Evolutionary conservation across 2,888 invertebrate genomes (phyloP), one percentile per base, ranked within the genome.

Genomic region (Molorchus minor): DNA sequence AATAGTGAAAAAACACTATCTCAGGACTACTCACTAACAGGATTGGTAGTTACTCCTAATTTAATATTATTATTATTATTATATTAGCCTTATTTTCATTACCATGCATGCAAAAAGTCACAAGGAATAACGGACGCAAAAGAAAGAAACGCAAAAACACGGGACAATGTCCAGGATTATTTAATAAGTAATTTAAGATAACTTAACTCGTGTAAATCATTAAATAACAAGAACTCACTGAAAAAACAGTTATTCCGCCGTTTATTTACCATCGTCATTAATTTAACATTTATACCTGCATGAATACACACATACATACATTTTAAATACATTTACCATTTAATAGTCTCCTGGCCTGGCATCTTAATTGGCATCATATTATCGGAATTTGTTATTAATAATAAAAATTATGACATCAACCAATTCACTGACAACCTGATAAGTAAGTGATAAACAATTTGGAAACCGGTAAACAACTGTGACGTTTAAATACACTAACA

Each of bases 1-100:
- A 65, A 65, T 57, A 21, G 20, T 25, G 53, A 38, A 35, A 45
- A 52, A 25, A 52, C 20, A n/a, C 55, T 43, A 53, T 20, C 35
- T 35, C 35, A 49, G 49, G 25, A 4, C 16, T 29, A 35, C 46
- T 2, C 25, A 13, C 20, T 38, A 49, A 36, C 30, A 30, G 33
- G 46, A 3, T 8, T 13, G n/a, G 13, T 21, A 13, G 44, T 20
- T 7, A 1, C n/a, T n/a, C n/a, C n/a, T n/a, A n/a, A n/a, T n/a
- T n/a, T n/a, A n/a, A n/a, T n/a, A n/a, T n/a, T n/a, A n/a, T n/a
- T n/a, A n/a, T n/a, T n/a, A n/a, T n/a, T n/a, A n/a, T n/a, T n/a
- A n/a, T n/a, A n/a, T n/a, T n/a, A n/a, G n/a, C n/a, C n/a, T n/a
- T n/a, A n/a, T n/a, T n/a, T 33, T 33, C 3, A 41, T 41, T 41